Evolutionary conservation across 2,888 invertebrate genomes (phyloP).

Genomic region (Glyphotaelius pellucidus): DNA sequence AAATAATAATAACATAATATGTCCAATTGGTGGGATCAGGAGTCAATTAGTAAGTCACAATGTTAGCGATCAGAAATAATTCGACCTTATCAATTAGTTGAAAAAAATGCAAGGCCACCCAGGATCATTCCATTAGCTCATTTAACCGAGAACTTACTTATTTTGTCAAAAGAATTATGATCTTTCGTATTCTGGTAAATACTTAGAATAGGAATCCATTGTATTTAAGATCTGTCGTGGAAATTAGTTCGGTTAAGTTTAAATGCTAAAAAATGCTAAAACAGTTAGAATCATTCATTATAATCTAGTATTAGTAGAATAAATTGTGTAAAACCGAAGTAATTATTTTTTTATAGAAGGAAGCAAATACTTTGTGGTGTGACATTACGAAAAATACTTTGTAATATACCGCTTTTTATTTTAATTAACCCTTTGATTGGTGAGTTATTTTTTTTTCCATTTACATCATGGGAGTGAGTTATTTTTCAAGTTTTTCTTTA

Average conservation of each 20-base stretch:
- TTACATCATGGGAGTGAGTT: no score
- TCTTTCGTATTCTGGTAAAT: no score
- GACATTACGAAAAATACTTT: no score
- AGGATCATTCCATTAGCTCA: background rate
- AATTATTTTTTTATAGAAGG: background rate
- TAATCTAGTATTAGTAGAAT: background rate
- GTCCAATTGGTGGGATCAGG: background rate
- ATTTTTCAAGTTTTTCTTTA: no score
- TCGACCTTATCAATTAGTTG: background rate
- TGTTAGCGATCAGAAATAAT: background rate
- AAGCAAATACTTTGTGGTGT: no score
- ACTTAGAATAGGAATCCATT: background rate
- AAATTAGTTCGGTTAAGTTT: background rate
- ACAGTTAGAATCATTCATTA: background rate
- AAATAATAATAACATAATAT: background rate
- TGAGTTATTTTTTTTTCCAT: no score
- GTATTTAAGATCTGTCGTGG: background rate
- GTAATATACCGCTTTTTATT: no score
- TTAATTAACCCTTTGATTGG: no score
- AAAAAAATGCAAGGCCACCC: background rate
- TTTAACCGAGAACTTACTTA: background rate
- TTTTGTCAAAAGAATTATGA: no score
- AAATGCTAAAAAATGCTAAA: background rate
- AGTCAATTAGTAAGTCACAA: background rate
- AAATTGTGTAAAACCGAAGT: background rate